Conservation (phyloP, 1,140 invertebrate species). For the Hyphantria cunea region DNA sequence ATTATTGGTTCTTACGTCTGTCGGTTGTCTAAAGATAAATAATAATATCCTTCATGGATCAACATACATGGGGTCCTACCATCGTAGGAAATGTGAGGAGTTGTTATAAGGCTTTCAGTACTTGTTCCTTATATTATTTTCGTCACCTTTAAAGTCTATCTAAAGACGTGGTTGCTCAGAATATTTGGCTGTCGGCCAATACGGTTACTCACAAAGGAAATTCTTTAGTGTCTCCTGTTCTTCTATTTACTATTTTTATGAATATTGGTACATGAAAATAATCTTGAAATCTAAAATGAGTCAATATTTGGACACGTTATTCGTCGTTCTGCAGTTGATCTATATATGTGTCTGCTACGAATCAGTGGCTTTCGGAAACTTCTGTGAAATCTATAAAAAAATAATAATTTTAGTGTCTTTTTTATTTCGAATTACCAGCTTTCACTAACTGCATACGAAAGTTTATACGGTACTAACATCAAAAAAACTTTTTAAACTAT, state of each 20-base stretch:
- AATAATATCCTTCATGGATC: not conserved
- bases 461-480: no score
- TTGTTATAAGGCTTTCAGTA: not conserved
- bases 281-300: not conserved
- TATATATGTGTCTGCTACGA: no score
- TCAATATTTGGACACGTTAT: not conserved
- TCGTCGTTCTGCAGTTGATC: not conserved
- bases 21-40: not conserved
- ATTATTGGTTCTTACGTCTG: no score
- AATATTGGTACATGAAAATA: not conserved
- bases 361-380: no score
- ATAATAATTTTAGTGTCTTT: no score
- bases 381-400: no score
- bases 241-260: not conserved
- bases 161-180: slow-evolving; percentile 42
- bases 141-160: slow-evolving; percentile 56
- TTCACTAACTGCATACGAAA: no score
- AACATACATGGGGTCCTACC: slow-evolving; percentile 25
- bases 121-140: slow-evolving; percentile 58
- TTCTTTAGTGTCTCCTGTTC: slow-evolving; percentile 1
- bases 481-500: no score
- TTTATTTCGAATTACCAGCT: no score
- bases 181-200: slow-evolving; percentile 56
- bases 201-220: slow-evolving; percentile 1
- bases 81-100: not conserved